A percentile compares a stretch with the other conserved stretches of the same genome.
phyloP scores from a whole-genome alignment of 2,797 vertebrate genomes.

The Eidolon dupreanum region DNA sequence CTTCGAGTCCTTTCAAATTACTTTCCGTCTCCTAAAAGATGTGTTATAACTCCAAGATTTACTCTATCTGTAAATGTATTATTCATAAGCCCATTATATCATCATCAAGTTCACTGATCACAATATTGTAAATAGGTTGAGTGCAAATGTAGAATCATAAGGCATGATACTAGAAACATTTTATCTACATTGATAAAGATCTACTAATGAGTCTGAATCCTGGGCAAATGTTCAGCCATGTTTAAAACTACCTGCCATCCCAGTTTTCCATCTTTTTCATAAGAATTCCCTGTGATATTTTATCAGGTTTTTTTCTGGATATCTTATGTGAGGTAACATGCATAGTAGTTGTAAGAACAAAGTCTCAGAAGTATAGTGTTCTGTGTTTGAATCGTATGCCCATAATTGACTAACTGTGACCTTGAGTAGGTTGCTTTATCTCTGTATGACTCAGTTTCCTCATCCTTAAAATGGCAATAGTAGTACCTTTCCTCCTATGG shows the following conservation, averaged over 20 bases:
- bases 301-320: neutral
- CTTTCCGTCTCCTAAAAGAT: neutral
- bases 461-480: neutral
- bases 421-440: neutral
- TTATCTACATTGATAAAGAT: neutral
- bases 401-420: neutral
- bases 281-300: neutral
- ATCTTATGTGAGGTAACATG: neutral
- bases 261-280: neutral
- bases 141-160: neutral
- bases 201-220: neutral
- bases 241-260: neutral
- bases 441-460: neutral
- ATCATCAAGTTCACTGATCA: neutral
- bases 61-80: neutral
- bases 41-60: neutral
- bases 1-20: neutral
- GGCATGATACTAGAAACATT: neutral
- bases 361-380: neutral
- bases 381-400: neutral
- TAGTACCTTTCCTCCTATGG: neutral
- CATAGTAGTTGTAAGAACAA: neutral
- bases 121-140: neutral
- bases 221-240: neutral
- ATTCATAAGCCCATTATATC: neutral